Percentiles rank a stretch among this genome's conserved stretches.
Evolutionary conservation across 2,113 vertebrate species (phyloP).

Genomic region (Epinephelus fuscoguttatus): DNA sequence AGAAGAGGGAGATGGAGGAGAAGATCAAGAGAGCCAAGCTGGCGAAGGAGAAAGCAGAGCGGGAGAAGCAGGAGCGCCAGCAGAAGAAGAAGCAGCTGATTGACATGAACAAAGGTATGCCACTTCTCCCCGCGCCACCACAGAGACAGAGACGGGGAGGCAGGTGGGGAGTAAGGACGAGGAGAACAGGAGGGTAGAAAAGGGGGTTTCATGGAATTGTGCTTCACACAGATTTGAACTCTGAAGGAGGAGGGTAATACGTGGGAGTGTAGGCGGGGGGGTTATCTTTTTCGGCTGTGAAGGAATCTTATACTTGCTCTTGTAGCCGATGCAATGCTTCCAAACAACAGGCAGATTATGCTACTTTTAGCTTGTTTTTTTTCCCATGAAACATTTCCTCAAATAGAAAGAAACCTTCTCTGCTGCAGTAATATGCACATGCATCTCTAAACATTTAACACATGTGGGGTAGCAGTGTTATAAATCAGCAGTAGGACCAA

Average conservation of each 20-base stretch:
- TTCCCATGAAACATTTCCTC: background rate
- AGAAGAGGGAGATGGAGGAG: constrained; percentile 96
- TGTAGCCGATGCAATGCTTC: constrained; percentile 8
- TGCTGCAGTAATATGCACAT: background rate
- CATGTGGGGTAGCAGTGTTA: background rate
- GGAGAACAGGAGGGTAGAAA: constrained; percentile 25
- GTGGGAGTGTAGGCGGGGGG: constrained; percentile 21
- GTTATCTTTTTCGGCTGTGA: constrained; percentile 49
- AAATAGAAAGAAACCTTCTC: background rate
- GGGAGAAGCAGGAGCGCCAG: constrained; percentile 94
- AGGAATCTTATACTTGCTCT: constrained; percentile 50
- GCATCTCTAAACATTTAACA: background rate
- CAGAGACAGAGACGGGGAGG: constrained; percentile 42
- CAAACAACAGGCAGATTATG: constrained; percentile 59
- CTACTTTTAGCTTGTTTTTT: constrained; percentile 39
- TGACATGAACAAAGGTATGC: constrained; percentile 98
- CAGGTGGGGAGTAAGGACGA: constrained; percentile 49
- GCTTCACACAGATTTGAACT: constrained; percentile 71
- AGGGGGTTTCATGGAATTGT: constrained; percentile 51
- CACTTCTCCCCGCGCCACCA: constrained; percentile 57
- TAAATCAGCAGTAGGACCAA: background rate
- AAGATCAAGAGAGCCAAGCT: constrained; percentile 96
- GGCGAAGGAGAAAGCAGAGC: constrained; percentile 98
- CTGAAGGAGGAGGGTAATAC: constrained; percentile 53
- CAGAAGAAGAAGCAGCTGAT: constrained; percentile 98